Percentiles rank a stretch among this genome's conserved stretches.
Conservation (phyloP, 1,140 invertebrate genomes). For the Ectropis grisescens region DNA sequence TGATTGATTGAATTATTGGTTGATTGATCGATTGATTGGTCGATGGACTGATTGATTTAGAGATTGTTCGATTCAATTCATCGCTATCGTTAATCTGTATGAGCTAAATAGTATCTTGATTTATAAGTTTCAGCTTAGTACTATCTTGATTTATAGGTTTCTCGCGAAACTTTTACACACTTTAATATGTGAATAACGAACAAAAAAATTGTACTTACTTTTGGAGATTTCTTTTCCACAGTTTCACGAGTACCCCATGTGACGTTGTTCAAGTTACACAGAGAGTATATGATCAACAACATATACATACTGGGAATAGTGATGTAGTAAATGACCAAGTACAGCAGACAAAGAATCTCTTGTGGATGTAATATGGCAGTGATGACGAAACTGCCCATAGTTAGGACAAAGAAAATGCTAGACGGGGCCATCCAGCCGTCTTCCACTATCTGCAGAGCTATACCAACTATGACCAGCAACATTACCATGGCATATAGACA, state of each 20-base stretch:
- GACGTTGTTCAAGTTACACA: constrained; percentile 92
- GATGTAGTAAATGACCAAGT: constrained; percentile 89
- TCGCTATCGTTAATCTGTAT: too few species aligned
- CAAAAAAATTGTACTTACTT: too few species aligned
- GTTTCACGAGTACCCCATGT: constrained; percentile 92
- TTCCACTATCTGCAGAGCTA: constrained; percentile 82
- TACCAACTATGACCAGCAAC: constrained; percentile 93
- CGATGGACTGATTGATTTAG: too few species aligned
- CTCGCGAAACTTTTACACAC: too few species aligned
- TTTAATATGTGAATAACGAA: too few species aligned
- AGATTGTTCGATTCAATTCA: too few species aligned
- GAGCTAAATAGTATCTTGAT: too few species aligned
- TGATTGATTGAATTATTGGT: too few species aligned
- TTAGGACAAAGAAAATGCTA: constrained; percentile 82
- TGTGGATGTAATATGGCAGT: constrained; percentile 86
- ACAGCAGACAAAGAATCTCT: constrained; percentile 83
- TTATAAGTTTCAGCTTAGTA: too few species aligned
- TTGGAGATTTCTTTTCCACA: constrained; percentile 77
- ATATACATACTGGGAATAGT: constrained; percentile 96
- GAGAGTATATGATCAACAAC: constrained; percentile 90
- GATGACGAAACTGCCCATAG: constrained; percentile 58
- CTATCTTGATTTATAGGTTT: too few species aligned
- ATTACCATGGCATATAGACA: constrained; percentile 92
- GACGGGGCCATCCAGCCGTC: constrained; percentile 86
- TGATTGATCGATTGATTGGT: too few species aligned